Conservation (phyloP, 2,113 vertebrate species). For the Gavialis gangeticus region DNA sequence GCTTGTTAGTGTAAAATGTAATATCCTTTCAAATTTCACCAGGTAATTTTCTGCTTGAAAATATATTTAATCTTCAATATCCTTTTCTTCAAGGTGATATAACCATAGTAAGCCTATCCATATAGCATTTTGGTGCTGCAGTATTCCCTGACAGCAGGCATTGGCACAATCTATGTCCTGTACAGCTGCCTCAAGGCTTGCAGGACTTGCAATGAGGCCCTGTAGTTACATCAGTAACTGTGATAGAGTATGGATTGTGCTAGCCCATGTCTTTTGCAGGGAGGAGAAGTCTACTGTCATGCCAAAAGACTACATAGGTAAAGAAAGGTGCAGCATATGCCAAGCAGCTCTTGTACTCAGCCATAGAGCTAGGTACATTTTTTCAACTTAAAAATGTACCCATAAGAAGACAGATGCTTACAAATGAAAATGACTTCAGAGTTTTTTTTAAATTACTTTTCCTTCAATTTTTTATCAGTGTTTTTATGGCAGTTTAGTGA, state of each 20-base stretch:
- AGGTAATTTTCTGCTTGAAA: neutral
- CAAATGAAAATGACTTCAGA: neutral
- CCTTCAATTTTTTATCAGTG: neutral
- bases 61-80: neutral
- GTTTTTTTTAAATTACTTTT: neutral
- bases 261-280: neutral
- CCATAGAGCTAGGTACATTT: neutral
- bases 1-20: neutral
- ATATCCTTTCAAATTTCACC: neutral
- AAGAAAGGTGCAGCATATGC: neutral
- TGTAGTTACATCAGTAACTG: neutral
- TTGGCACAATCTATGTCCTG: neutral
- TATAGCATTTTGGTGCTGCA: neutral
- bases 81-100: neutral
- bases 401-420: neutral
- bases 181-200: neutral
- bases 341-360: neutral
- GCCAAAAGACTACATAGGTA: neutral
- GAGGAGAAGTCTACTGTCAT: neutral
- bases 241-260: neutral
- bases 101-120: neutral
- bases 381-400: neutral
- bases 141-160: neutral
- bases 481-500: neutral
- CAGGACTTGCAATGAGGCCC: neutral